Conservation (phyloP, 2,113 vertebrate species). For the Halichoerus grypus region DNA sequence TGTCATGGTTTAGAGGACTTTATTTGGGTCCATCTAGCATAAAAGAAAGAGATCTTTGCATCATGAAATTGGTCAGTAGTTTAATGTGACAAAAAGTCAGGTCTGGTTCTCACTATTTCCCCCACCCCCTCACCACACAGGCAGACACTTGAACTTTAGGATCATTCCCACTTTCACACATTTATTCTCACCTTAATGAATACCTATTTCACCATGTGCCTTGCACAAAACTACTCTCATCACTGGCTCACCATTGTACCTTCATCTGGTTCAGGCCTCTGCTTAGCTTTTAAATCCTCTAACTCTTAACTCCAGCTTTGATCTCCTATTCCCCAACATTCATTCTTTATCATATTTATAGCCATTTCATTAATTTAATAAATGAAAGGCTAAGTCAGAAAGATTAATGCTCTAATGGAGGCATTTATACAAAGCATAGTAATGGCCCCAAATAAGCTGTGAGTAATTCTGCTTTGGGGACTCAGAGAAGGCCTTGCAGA, state of each 20-base stretch:
- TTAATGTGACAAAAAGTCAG: not conserved
- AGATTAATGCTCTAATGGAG: not conserved
- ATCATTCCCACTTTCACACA: not conserved
- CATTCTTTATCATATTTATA: not conserved
- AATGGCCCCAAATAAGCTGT: not conserved
- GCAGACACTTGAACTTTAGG: not conserved
- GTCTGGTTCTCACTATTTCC: not conserved
- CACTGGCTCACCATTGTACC: not conserved
- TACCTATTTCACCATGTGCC: not conserved
- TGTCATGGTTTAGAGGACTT: not conserved
- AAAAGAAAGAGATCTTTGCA: conserved; percentile 40
- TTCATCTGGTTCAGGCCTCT: conserved; percentile 9
- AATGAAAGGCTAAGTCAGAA: conserved; percentile 17
- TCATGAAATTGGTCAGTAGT: conserved; percentile 10
- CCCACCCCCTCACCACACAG: not conserved
- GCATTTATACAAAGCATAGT: conserved; percentile 8
- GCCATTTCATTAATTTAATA: conserved; percentile 16
- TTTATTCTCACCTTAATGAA: not conserved
- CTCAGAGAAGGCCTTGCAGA: not conserved
- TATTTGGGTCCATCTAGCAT: not conserved
- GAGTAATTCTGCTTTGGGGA: not conserved
- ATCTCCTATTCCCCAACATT: not conserved
- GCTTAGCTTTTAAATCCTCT: conserved; percentile 11
- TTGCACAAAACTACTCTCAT: conserved; percentile 31
- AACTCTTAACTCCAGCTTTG: conserved; percentile 43